Conservation (phyloP, 2,888 invertebrate genomes). For the Oxyscelio sp. region DNA sequence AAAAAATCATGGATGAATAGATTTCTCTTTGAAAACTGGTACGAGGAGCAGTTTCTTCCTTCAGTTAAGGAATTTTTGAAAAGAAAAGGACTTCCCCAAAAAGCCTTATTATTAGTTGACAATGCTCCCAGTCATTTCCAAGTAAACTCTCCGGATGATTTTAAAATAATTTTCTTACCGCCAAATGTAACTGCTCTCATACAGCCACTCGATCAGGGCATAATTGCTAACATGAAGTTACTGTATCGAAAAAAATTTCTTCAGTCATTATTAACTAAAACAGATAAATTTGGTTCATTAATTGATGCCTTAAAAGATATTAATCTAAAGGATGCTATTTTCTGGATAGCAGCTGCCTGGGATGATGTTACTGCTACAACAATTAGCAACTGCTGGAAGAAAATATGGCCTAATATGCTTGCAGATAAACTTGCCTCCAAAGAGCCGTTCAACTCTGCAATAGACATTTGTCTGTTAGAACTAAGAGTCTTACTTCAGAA, state of each 20-base stretch:
- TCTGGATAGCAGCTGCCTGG: too few species aligned
- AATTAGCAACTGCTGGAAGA: too few species aligned
- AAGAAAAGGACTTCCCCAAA: conserved; percentile 57
- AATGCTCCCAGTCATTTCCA: conserved; percentile 52
- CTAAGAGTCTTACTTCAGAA: too few species aligned
- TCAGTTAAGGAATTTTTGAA: conserved; percentile 54
- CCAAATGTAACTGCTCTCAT: conserved; percentile 28
- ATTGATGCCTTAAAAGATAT: background rate
- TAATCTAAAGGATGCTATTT: too few species aligned
- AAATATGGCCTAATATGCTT: too few species aligned
- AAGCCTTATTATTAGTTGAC: conserved; percentile 61
- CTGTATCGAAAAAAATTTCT: background rate
- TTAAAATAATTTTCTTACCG: conserved; percentile 16
- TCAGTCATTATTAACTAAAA: background rate
- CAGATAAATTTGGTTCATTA: background rate
- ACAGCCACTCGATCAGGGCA: background rate
- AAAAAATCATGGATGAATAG: conserved; percentile 46
- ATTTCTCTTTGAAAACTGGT: conserved; percentile 66
- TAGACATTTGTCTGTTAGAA: too few species aligned
- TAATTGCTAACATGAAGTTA: background rate
- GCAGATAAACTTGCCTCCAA: too few species aligned
- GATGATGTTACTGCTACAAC: too few species aligned
- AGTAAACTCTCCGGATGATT: too few species aligned
- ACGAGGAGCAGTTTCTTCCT: conserved; percentile 61
- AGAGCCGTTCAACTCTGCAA: too few species aligned